Evolutionary conservation across 2,113 vertebrate genomes (phyloP).

Genomic region (Sinocyclocheilus anophthalmus): DNA sequence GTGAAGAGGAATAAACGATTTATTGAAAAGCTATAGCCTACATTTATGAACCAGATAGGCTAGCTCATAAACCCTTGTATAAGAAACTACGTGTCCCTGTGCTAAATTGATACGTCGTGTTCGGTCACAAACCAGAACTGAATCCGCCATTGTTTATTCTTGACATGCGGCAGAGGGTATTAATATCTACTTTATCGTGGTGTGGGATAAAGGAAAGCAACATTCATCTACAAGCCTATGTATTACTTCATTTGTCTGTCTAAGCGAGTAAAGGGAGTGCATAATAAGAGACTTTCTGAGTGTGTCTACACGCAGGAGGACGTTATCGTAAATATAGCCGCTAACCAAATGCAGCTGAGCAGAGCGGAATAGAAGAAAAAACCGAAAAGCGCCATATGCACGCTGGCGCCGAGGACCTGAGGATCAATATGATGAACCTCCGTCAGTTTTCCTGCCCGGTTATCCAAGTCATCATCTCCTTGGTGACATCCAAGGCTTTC

Average conservation of each 20-base stretch:
- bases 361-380: no score
- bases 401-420: no score
- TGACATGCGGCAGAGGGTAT: no score
- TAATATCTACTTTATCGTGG: neutral
- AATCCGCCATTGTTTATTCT: neutral
- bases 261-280: neutral
- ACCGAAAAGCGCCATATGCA: no score
- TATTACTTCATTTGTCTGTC: neutral
- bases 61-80: neutral
- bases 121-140: no score
- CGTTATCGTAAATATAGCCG: slow-evolving; percentile 20
- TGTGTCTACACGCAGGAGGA: neutral
- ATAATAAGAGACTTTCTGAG: neutral
- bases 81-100: neutral
- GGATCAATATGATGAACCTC: slow-evolving; percentile 27
- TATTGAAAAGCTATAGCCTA: neutral
- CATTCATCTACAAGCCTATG: neutral
- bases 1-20: neutral
- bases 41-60: neutral
- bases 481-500: neutral
- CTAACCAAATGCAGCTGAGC: slow-evolving; percentile 20
- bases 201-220: neutral
- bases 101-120: no score
- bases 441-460: neutral
- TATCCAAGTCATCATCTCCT: slow-evolving; percentile 16